A percentile compares a stretch with the other conserved stretches of the same genome.
phyloP scores from a whole-genome alignment of 2,113 vertebrate genomes.

The Bos javanicus region DNA sequence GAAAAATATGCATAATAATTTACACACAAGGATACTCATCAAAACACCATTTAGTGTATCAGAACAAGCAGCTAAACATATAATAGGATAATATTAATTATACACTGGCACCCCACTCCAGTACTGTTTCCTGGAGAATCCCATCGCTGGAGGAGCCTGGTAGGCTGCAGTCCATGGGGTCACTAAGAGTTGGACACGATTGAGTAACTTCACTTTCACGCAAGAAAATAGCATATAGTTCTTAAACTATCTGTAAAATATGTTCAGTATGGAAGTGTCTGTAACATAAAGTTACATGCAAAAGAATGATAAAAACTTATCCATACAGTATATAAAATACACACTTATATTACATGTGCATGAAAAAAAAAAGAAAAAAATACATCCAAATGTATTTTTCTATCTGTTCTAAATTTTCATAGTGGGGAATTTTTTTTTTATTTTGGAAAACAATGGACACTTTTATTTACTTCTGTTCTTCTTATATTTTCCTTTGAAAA shows the following conservation, averaged over 20 bases:
- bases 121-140: neutral
- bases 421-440: neutral
- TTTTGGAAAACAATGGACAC: neutral
- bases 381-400: neutral
- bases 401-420: neutral
- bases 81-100: neutral
- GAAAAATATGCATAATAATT: neutral
- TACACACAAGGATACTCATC: neutral
- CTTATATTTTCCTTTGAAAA: neutral
- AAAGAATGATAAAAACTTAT: neutral
- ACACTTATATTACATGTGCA: neutral
- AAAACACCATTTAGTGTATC: neutral
- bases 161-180: neutral
- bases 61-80: neutral
- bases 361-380: neutral
- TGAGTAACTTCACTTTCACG: neutral
- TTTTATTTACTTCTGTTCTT: neutral
- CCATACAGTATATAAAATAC: neutral
- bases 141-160: neutral
- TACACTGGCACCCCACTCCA: neutral
- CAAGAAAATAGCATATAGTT: neutral
- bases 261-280: neutral
- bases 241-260: neutral
- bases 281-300: neutral
- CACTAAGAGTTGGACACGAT: fast-evolving